phyloP scores from a whole-genome alignment of 1,140 invertebrate species.

The Hermatobates lingyangjiaoensis region DNA sequence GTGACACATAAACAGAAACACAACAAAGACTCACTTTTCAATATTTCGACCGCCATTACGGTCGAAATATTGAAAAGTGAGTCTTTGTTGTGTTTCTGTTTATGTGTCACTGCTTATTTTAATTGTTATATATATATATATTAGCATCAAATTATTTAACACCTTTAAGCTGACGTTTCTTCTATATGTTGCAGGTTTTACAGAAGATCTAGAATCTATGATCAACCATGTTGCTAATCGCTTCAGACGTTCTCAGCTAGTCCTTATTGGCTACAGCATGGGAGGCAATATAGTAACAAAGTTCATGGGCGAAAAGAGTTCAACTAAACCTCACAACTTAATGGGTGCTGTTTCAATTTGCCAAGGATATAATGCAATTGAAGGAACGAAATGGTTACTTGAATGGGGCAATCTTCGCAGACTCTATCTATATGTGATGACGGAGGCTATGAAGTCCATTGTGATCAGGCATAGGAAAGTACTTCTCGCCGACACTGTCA shows the following conservation, averaged over 20 bases:
- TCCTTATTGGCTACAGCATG: conserved; percentile 76
- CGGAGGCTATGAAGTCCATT: conserved; percentile 70
- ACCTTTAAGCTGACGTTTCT: too few species aligned
- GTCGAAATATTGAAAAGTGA: too few species aligned
- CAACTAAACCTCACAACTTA: conserved; percentile 41
- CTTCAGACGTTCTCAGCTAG: conserved; percentile 53
- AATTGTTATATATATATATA: too few species aligned
- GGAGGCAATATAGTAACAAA: conserved; percentile 77
- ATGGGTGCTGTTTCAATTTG: conserved; percentile 77
- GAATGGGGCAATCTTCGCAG: conserved; percentile 75
- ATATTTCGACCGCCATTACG: too few species aligned
- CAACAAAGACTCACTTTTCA: too few species aligned
- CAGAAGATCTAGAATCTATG: conserved; percentile 68
- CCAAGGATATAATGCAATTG: conserved; percentile 74
- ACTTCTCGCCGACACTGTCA: conserved; percentile 53
- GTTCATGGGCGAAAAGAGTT: conserved; percentile 58
- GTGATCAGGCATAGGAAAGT: conserved; percentile 58
- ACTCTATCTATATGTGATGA: conserved; percentile 81
- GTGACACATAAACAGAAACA: too few species aligned
- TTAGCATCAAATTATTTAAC: conserved; percentile 1
- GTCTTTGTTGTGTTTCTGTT: too few species aligned
- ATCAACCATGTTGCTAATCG: conserved; percentile 45
- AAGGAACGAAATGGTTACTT: conserved; percentile 52
- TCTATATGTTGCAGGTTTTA: conserved; percentile 44
- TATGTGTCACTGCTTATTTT: too few species aligned